Evolutionary conservation across 1,140 invertebrate genomes (phyloP).

Genomic region (Sweltsa coloradensis): DNA sequence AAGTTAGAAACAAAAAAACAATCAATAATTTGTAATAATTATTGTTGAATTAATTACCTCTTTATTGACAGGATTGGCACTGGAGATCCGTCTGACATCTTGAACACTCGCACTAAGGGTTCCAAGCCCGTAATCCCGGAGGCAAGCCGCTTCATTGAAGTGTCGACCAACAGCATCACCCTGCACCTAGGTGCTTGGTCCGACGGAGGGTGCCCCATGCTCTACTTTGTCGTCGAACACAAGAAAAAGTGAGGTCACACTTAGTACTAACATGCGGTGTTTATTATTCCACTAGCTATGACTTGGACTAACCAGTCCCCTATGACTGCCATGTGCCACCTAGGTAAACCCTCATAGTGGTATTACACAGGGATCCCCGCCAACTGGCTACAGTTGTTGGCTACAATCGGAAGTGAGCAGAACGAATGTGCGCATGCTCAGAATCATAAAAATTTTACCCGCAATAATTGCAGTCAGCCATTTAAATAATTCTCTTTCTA

Average conservation of each 20-base stretch:
- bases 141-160: slow-evolving; percentile 79
- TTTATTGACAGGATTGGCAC: slow-evolving; percentile 61
- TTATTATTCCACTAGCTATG: no score
- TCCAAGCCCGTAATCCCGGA: slow-evolving; percentile 82
- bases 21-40: slow-evolving; percentile 5
- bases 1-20: neutral
- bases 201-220: slow-evolving; percentile 90
- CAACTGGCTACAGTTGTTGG: no score
- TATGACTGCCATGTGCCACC: no score
- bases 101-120: slow-evolving; percentile 77
- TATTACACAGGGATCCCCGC: no score
- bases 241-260: slow-evolving; percentile 79
- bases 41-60: slow-evolving; percentile 10
- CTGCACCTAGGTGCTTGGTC: slow-evolving; percentile 87
- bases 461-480: no score
- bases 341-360: no score
- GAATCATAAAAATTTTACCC: no score
- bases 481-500: no score
- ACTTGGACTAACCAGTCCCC: no score
- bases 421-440: no score
- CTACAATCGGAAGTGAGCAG: no score
- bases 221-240: slow-evolving; percentile 91
- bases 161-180: slow-evolving; percentile 82
- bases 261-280: no score
- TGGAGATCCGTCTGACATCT: slow-evolving; percentile 72